A percentile compares a stretch with the other conserved stretches of the same genome.
These are phyloP conservation scores for Ganaspis brasiliensis DNA, from an alignment of 2,888 invertebrate genomes.

Conservation along the genomic window DNA sequence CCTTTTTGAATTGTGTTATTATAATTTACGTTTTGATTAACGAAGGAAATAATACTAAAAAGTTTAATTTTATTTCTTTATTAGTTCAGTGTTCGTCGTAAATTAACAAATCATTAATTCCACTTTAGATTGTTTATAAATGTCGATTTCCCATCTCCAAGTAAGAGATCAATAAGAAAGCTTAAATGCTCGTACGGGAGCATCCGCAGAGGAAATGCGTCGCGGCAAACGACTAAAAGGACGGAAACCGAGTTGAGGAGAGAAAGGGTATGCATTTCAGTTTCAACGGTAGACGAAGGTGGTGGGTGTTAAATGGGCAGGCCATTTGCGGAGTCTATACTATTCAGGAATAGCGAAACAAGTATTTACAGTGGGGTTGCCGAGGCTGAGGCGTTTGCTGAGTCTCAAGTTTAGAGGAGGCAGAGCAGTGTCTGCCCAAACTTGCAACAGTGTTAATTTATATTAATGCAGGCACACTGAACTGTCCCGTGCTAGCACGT, in stretches of 20 bases:
- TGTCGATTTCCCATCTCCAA: no score
- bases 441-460: conserved; percentile 68
- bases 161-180: neutral
- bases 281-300: neutral
- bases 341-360: conserved; percentile 30
- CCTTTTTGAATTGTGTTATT: no score
- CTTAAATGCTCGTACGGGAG: conserved; percentile 29
- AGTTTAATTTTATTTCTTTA: no score
- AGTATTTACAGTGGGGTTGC: conserved; percentile 33
- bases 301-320: conserved; percentile 47
- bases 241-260: conserved; percentile 45
- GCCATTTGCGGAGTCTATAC: conserved; percentile 41
- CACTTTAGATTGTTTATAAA: no score
- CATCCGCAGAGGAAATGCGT: conserved; percentile 42
- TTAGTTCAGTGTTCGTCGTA: no score
- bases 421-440: conserved; percentile 52
- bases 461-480: conserved; percentile 68
- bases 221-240: conserved; percentile 35
- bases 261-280: conserved; percentile 44
- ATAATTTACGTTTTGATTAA: no score
- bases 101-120: no score
- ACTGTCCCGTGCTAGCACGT: conserved; percentile 60
- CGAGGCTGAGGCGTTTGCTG: neutral
- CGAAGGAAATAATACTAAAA: no score
- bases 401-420: conserved; percentile 39